Evolutionary conservation across 2,797 vertebrate species (phyloP), one percentile per base, ranked within the genome.

Genomic region (Clarias pachynema): DNA sequence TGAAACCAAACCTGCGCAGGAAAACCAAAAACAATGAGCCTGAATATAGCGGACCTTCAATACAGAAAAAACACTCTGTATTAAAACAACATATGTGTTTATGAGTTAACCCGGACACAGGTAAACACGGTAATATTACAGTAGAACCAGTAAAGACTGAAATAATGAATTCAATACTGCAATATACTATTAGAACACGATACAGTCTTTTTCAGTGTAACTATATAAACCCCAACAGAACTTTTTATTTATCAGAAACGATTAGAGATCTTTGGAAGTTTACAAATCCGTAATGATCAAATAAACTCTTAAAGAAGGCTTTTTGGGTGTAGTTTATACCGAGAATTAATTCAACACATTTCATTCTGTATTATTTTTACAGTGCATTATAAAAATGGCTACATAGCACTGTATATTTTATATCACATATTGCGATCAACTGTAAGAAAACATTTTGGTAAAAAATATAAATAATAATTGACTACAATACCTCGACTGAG

Each of bases 1-100:
- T 99, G 98, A 92, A 99, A 99, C 98, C 98, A 99, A n/a, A 99
- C 97, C 98, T 99, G 94, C 0, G 70, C 40, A 78, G 18, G 44
- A 70, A 53, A 63, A 20, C 16, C 15, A 75, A 73, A 15, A 24
- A 56, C 18, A 75, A 86, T 82, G 5, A 72, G 62, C 60, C 12
- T n/a, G 22, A 65, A 5, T 49, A 66, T 29, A 49, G 24, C 37
- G 22, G 60, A 15, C 1, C 9, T 78, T 31, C 40, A 37, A 37
- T 29, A 65, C 62, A 69, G 20, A 24, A 66, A 56, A 59, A n/a
- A 15, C 22, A 8, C 44, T 18, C 53, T 6, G 4, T 34, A 14
- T 77, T 24, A 16, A 59, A 37, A 8, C 29, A 60, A 9, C 20
- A 37, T 44, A 15, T 53, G 14, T n/a, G 20, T 57, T 75, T 57